phyloP scores from a whole-genome alignment of 2,888 invertebrate species.

The Eupithecia subumbrata region DNA sequence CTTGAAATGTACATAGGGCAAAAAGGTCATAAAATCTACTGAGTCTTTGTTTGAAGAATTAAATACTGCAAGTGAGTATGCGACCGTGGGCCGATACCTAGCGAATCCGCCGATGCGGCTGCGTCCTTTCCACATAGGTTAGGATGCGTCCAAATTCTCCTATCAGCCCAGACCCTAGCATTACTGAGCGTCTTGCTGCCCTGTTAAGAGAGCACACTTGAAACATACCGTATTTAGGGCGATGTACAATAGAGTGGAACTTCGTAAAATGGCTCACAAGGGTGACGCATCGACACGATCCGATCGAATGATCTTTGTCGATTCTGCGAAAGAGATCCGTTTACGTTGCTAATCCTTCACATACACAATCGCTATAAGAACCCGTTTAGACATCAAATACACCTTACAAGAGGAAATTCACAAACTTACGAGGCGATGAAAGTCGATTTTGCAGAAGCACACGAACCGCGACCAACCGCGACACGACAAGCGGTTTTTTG shows the following conservation, averaged over 20 bases:
- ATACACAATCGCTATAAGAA: conserved; percentile 47
- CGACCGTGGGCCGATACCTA: conserved; percentile 6
- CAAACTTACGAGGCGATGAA: conserved; percentile 83
- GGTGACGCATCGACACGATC: conserved; percentile 84
- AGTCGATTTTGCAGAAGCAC: conserved; percentile 80
- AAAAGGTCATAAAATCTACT: not conserved
- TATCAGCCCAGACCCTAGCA: not conserved
- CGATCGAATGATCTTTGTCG: conserved; percentile 74
- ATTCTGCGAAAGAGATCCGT: conserved; percentile 50
- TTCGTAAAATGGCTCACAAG: conserved; percentile 80
- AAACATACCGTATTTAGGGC: conserved; percentile 2
- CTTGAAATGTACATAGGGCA: not conserved
- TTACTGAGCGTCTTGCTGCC: not conserved
- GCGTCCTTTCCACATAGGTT: conserved; percentile 29
- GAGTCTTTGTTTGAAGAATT: not conserved
- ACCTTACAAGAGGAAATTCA: conserved; percentile 69
- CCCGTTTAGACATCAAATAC: conserved; percentile 60
- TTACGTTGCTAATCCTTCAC: conserved; percentile 40
- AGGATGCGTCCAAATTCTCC: conserved; percentile 19
- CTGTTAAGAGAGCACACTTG: not conserved
- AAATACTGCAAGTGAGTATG: not conserved
- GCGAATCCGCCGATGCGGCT: conserved; percentile 5
- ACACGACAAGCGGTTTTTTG: conserved; percentile 75
- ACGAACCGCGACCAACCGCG: conserved; percentile 64
- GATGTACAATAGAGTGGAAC: conserved; percentile 61